Conservation (phyloP, 2,888 invertebrate genomes). For the Dinocampus coccinellae region DNA sequence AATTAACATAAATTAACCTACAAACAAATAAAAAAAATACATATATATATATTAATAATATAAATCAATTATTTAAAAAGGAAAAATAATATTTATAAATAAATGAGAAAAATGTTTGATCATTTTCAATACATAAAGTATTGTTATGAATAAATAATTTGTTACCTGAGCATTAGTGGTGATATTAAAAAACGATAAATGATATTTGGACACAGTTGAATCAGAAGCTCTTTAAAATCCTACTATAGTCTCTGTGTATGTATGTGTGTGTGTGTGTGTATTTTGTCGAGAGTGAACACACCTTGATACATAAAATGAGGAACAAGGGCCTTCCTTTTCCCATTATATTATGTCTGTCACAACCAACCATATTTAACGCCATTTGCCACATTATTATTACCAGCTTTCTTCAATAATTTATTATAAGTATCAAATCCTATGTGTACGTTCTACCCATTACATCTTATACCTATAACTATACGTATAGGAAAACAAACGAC, state of each 20-base stretch:
- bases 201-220: no score
- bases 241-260: no score
- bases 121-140: no score
- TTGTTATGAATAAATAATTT: no score
- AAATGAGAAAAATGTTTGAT: no score
- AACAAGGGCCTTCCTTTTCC: constrained; percentile 48
- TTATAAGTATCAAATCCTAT: constrained; percentile 30
- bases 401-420: constrained; percentile 51
- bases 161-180: no score
- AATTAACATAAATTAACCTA: constrained; percentile 43
- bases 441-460: background rate
- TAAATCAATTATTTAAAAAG: no score
- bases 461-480: background rate
- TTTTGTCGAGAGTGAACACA: constrained; percentile 17
- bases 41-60: constrained; percentile 16
- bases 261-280: background rate
- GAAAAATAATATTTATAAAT: no score
- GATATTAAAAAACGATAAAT: no score
- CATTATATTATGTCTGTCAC: constrained; percentile 51
- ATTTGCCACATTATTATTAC: constrained; percentile 56
- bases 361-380: constrained; percentile 54
- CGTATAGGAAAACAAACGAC: background rate
- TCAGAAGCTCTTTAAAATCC: no score
- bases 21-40: constrained; percentile 11
- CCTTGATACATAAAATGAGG: constrained; percentile 43